A percentile compares a stretch with the other conserved stretches of the same genome.
These are phyloP conservation scores for Argentina silus DNA, from an alignment of 2,797 vertebrate species.

Conservation along the genomic window DNA sequence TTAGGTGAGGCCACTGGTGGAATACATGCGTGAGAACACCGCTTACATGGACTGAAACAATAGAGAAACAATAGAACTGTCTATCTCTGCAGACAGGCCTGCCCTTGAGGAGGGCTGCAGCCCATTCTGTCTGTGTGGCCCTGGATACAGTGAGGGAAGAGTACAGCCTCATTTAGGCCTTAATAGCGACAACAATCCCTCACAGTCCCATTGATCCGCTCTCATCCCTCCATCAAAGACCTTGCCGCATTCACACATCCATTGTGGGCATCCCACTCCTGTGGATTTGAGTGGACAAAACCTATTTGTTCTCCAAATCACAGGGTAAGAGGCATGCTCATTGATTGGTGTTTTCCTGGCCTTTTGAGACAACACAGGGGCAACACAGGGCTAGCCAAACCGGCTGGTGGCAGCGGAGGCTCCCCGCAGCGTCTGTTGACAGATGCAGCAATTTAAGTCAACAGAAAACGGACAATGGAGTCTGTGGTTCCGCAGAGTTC, in stretches of 20 bases:
- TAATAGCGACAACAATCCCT: slow-evolving; percentile 53
- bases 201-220: slow-evolving; percentile 50
- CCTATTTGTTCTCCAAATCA: slow-evolving; percentile 61
- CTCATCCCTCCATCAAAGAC: slow-evolving; percentile 47
- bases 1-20: too few relatives aligned
- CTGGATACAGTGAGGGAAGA: slow-evolving; percentile 42
- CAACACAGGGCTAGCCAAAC: slow-evolving; percentile 32
- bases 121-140: slow-evolving; percentile 42
- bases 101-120: not conserved
- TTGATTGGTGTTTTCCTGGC: slow-evolving; percentile 62
- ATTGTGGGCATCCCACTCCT: slow-evolving; percentile 47
- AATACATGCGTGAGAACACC: too few relatives aligned
- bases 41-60: too few relatives aligned
- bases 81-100: not conserved
- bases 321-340: slow-evolving; percentile 59
- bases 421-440: slow-evolving; percentile 59
- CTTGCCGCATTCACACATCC: slow-evolving; percentile 30
- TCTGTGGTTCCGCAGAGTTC: slow-evolving; percentile 24
- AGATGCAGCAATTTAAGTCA: slow-evolving; percentile 62
- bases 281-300: slow-evolving; percentile 48
- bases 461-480: slow-evolving; percentile 27
- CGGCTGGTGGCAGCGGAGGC: slow-evolving; percentile 44
- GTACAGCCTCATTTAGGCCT: slow-evolving; percentile 53
- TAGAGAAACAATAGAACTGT: too few relatives aligned
- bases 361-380: slow-evolving; percentile 54